Evolutionary conservation across 1,140 invertebrate species (phyloP).

Genomic region (Drusus annulatus): DNA sequence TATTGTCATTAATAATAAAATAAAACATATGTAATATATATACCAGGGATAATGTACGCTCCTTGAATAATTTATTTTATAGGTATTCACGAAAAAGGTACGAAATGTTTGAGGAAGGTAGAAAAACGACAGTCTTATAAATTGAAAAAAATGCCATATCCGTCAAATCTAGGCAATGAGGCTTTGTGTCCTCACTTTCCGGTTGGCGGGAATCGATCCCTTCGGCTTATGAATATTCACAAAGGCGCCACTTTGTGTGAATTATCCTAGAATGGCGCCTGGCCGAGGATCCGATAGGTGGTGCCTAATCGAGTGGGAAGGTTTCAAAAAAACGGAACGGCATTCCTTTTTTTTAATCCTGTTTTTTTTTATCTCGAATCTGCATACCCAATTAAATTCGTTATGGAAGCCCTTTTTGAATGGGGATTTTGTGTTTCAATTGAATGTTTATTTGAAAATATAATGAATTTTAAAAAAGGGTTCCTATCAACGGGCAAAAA

Average conservation of each 20-base stretch:
- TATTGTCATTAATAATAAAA: too few relatives aligned
- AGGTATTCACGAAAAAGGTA: too few relatives aligned
- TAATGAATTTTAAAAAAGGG: too few relatives aligned
- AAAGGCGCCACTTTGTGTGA: conserved; percentile 26
- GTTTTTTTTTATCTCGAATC: conserved; percentile 16
- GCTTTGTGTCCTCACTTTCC: neutral
- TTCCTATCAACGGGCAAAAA: neutral
- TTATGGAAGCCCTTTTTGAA: neutral
- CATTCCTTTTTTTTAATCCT: conserved; percentile 1
- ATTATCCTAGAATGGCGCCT: neutral
- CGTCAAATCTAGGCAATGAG: too few relatives aligned
- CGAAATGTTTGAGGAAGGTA: too few relatives aligned
- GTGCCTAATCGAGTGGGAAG: conserved; percentile 19
- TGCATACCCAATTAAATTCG: conserved; percentile 19
- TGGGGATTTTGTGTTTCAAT: too few relatives aligned
- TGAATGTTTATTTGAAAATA: too few relatives aligned
- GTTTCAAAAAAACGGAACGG: conserved; percentile 26
- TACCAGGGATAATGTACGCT: too few relatives aligned
- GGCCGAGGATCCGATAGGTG: conserved; percentile 15
- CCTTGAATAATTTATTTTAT: neutral
- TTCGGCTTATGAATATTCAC: conserved; percentile 45
- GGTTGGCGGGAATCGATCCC: conserved; percentile 14
- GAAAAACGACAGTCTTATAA: too few relatives aligned
- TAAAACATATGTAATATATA: too few relatives aligned
- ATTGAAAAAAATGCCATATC: too few relatives aligned